Base-by-base conservation (phyloP, 1,140 invertebrate species). In the Stegodyphus dumicola region DNA sequence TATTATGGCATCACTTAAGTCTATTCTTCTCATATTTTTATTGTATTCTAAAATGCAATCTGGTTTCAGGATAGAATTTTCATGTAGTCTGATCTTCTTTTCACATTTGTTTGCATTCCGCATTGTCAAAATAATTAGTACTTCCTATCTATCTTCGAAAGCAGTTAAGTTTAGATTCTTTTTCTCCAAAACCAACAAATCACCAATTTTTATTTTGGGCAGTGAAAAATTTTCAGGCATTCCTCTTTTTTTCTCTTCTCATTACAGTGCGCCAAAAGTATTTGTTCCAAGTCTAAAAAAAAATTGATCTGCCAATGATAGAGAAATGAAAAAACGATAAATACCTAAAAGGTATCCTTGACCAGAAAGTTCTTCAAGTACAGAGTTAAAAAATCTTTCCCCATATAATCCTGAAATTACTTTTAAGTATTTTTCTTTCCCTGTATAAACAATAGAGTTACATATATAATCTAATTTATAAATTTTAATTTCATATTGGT, bases 301-400 rank as follows among this genome's bases (percentile, higher is more conserved):
- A 33, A 1, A 3, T 33, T 60, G 1, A 9, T 60, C 56, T 15
- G 56, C 5, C 0, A 60, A 60, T 60, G 9, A 60, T 48, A 33
- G 69, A 71, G 69, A 71, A 48, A 71, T 71, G 49, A 48, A 70
- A 70, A 70, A 18, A 70, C 33, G 33, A 51, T 70, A 18, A 70
- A 53, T 51, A 70, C 49, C 33, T 70, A 70, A 70, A 70, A 48
- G 69, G 69, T 70, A 70, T 48, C 69, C 69, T 70, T 70, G 69
- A 70, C 69, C 48, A 70, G 69, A 48, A 70, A 70, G 69, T 51
- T 70, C 33, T 70, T 70, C 69, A 70, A 70, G 69, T 70, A 70
- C 18, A 70, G 69, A 70, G 33, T 70, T 70, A 48, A 70, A 18
- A 70, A 49, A 5, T 49, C 69, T 70, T 70, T 70, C 69, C 69